Conservation (phyloP, 2,888 invertebrate species). For the Spatulosminthurus flaviceps region DNA sequence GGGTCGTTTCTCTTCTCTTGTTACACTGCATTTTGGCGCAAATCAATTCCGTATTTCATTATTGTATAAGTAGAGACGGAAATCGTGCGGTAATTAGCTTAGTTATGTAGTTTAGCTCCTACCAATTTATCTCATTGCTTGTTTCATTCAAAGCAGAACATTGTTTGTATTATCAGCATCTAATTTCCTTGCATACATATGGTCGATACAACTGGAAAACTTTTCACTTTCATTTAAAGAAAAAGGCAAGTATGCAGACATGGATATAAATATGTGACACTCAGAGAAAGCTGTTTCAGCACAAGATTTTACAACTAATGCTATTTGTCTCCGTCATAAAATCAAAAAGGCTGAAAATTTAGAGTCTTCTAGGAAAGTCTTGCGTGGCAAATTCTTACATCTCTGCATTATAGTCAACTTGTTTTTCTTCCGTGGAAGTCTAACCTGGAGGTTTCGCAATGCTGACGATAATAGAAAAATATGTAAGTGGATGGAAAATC, state of each 20-base stretch:
- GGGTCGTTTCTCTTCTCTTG: no score
- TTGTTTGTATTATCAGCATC: no score
- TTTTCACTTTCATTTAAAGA: no score
- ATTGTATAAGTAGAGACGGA: no score
- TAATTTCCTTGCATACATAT: no score
- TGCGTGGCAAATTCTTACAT: not conserved
- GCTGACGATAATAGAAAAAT: slow-evolving; percentile 1
- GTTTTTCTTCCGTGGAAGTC: not conserved
- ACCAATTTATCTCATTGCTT: not conserved
- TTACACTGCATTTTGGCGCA: no score
- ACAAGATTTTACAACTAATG: not conserved
- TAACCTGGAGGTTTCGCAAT: not conserved
- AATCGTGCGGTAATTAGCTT: not conserved
- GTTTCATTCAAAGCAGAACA: not conserved
- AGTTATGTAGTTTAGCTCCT: not conserved
- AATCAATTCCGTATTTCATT: no score
- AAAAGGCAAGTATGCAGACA: no score
- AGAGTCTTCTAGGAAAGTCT: not conserved
- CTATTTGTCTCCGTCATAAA: not conserved
- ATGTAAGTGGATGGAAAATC: not conserved
- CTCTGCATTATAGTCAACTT: not conserved
- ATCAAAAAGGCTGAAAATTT: not conserved
- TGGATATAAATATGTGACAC: no score
- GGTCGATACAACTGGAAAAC: no score
- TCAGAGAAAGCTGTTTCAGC: not conserved